phyloP scores from a whole-genome alignment of 2,888 invertebrate species.

The Nasonovia ribisnigri region DNA sequence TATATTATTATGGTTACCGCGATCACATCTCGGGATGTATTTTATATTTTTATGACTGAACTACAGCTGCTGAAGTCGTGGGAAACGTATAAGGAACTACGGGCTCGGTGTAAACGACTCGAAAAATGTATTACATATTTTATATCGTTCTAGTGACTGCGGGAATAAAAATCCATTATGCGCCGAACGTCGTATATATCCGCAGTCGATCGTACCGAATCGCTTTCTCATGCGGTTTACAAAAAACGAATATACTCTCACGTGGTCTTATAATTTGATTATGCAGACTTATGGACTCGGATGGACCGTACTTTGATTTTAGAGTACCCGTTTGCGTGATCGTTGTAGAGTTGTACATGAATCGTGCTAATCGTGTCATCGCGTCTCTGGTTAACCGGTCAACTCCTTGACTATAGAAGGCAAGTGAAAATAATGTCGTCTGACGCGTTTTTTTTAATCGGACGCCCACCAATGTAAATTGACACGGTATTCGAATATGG shows the following conservation, averaged over 20 bases:
- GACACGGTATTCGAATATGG: background rate
- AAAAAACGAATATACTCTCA: background rate
- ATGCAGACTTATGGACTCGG: background rate
- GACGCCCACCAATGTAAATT: background rate
- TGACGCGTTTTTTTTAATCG: background rate
- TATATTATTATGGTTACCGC: background rate
- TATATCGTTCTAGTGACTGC: background rate
- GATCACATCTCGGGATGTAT: background rate
- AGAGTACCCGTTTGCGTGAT: background rate
- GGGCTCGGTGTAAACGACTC: background rate
- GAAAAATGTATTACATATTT: background rate
- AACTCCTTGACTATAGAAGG: background rate
- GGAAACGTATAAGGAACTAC: background rate
- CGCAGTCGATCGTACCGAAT: background rate
- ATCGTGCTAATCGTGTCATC: background rate
- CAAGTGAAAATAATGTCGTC: background rate
- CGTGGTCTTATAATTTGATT: background rate
- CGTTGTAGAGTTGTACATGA: background rate
- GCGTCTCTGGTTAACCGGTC: background rate
- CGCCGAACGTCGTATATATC: background rate
- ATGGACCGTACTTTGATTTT: background rate
- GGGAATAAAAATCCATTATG: background rate
- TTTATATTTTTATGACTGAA: constrained; percentile 6
- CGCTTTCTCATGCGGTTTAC: background rate
- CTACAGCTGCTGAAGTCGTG: background rate